Base-by-base conservation (phyloP, 2,888 invertebrate species). In the Epirrita christyi region DNA sequence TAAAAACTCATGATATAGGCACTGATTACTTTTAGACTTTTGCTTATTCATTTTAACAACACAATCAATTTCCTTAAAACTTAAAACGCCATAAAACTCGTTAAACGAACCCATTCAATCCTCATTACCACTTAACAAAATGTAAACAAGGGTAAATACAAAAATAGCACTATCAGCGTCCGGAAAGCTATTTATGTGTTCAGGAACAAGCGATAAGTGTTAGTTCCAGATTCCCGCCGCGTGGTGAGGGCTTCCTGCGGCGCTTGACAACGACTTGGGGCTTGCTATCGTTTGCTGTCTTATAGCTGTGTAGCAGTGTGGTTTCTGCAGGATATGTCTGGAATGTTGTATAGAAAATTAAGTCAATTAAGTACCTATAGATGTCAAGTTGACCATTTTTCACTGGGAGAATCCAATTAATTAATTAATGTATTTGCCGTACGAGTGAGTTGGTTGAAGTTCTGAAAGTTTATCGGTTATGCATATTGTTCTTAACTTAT, bases 191-290 rank as follows among this genome's bases (percentile, higher is more conserved):
- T 61, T 64, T 66, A 61, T 61, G 64, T 63, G 62, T 59, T 58
- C 42, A 58, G 54, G 59, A 63, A 63, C 53, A 55, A 42, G 60
- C 67, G 68, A 65, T 66, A 69, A 66, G 69, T 71, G 68, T 66
- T 56, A 62, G 61, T 52, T 61, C 67, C 68, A 66, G 68, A 69
- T 65, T 68, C 69, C 70, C 60, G 65, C 61, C 59, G 70, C 55
- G 69, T 55, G 60, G 54, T 67, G 61, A 65, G 64, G 61, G 55
- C 68, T 71, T 71, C 70, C 68, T 64, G 67, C 62, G 49, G 70
- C 54, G 68, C 50, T 47, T 63, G 53, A 60, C 60, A 59, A 49
- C 28, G 36, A 4, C 21, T 21, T 4, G 21, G 21, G 21, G 14
- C 47, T 57, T 40, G 32, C 48, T 51, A 45, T 50, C 41, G 46